A percentile compares a stretch with the other conserved stretches of the same genome.
These are phyloP conservation scores for Ornithorhynchus anatinus DNA, from an alignment of 2,113 vertebrate genomes.

Conservation along the genomic window DNA sequence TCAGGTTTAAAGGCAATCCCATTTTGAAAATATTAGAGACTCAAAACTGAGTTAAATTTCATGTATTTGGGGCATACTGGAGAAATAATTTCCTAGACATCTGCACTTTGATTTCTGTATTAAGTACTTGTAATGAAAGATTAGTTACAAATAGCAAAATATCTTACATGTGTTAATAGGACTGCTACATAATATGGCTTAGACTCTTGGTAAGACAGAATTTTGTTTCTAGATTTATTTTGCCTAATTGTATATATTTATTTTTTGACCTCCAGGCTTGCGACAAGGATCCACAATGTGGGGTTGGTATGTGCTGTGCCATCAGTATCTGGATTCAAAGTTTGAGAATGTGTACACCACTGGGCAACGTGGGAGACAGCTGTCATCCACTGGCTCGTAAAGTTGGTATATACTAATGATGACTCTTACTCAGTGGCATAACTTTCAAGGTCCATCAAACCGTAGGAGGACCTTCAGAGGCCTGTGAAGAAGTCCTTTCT, in stretches of 20 bases:
- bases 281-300: conserved; percentile 88
- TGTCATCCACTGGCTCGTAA: conserved; percentile 92
- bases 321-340: conserved; percentile 93
- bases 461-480: no score
- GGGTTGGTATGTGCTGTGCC: conserved; percentile 89
- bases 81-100: no score
- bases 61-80: conserved; percentile 11
- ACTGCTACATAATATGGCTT: background rate
- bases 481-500: no score
- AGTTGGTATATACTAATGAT: conserved; percentile 69
- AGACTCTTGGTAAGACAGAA: background rate
- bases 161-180: background rate
- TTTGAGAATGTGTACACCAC: conserved; percentile 87
- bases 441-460: no score
- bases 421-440: background rate
- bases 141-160: background rate
- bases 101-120: background rate
- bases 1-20: conserved; percentile 14
- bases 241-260: background rate
- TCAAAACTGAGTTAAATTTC: background rate
- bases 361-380: conserved; percentile 85
- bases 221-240: background rate
- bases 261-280: conserved; percentile 76
- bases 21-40: background rate
- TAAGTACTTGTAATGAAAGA: no score